Percentiles rank a stretch among this genome's conserved stretches.
Conservation (phyloP, 2,797 vertebrate species). For the Hippocampus kuda region DNA sequence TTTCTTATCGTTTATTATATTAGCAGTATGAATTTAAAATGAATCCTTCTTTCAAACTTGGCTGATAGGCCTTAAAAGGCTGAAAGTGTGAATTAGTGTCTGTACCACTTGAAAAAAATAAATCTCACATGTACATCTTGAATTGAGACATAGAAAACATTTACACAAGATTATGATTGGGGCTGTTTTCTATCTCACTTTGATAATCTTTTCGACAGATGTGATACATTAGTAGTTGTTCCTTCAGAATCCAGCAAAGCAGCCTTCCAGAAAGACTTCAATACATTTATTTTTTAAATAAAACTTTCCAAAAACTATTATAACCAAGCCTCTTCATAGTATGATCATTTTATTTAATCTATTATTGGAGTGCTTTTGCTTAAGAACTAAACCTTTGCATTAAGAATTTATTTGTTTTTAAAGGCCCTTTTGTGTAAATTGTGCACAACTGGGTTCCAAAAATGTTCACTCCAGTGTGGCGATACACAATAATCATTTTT, state of each 20-base stretch:
- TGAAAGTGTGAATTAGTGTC: constrained; percentile 10
- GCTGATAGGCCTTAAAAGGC: constrained; percentile 8
- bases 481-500: background rate
- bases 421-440: background rate
- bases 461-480: background rate
- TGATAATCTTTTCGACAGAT: too few relatives aligned
- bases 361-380: background rate
- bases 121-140: constrained; percentile 12
- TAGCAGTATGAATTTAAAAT: constrained; percentile 3
- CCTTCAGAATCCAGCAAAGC: background rate
- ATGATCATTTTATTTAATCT: background rate
- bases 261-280: too few relatives aligned
- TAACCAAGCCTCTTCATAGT: background rate
- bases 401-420: background rate
- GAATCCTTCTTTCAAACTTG: background rate
- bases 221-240: background rate
- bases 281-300: background rate
- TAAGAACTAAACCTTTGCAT: background rate
- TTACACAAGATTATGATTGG: too few relatives aligned
- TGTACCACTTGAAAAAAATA: constrained; percentile 37
- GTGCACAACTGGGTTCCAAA: background rate
- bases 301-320: background rate
- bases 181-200: too few relatives aligned
- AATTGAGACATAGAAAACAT: background rate
- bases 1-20: constrained; percentile 11